Base-by-base conservation (phyloP, 2,888 invertebrate genomes). In the Lasius fuliginosus region DNA sequence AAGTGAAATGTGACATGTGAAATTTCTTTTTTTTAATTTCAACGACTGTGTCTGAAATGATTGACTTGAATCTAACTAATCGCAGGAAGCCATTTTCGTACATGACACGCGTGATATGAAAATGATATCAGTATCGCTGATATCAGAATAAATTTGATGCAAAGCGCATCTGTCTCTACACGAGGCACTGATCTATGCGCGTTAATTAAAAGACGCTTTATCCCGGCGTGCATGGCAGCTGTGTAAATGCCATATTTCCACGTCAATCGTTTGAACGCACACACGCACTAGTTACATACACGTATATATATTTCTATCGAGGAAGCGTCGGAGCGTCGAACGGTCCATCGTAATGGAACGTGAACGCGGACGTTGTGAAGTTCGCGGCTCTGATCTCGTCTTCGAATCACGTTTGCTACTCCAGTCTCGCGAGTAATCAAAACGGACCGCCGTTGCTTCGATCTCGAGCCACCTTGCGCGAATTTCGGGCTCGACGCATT, bases 371-470 rank as follows among this genome's bases (percentile, higher is more conserved):
- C 33, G 36, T 65, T 79, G 88, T 64, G 49, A 87, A 88, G 86
- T 85, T 87, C 62, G 60, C 75, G 60, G 87, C 90, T 87, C 58
- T 82, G 84, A 88, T 88, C 87, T 68, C 53, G 77, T 76, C 76
- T 89, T 86, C 88, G 84, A 87, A 87, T 90, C 90, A 88, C 89
- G 84, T 90, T 90, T 86, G 83, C 74, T 82, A 85, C 85, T 67
- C 15, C 15, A 64, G 77, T 89, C 90, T 87, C 85, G 85, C 86
- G 85, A 88, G 88, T 86, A 89, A 90, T 90, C 89, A 89, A 88
- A 90, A 89, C 75, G 77, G 65, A 76, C n/a, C 46, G 15, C 18
- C 33, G 23, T 8, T 6, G 46, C 33, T 15, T 12, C 62, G 49
- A 65, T 56, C n/a, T 53, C 62, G 60, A 56, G 12, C 8, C 65